phyloP scores from a whole-genome alignment of 2,888 invertebrate genomes.

The Nasonia oneida region DNA sequence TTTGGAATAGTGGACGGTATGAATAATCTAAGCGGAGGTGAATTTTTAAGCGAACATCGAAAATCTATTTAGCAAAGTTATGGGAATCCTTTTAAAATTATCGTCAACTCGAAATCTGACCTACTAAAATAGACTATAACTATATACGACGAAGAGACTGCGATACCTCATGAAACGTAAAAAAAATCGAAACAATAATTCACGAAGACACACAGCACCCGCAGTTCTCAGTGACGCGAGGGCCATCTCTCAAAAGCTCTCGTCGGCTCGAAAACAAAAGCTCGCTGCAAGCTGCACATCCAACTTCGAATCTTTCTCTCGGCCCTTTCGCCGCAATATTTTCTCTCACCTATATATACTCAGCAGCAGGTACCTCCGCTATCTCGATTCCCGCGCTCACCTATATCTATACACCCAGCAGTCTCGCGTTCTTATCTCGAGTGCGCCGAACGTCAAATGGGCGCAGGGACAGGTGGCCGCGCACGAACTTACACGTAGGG shows the following conservation, averaged over 20 bases:
- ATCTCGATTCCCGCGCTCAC: background rate
- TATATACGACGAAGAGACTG: background rate
- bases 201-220: background rate
- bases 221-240: background rate
- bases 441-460: conserved; percentile 1
- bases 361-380: background rate
- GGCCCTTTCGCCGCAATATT: background rate
- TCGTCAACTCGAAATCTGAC: too few relatives aligned
- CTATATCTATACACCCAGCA: background rate
- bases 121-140: too few relatives aligned
- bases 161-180: background rate
- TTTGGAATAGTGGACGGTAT: too few relatives aligned
- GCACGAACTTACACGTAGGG: background rate
- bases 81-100: too few relatives aligned
- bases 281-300: background rate
- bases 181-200: conserved; percentile 25
- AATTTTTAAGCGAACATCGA: too few relatives aligned
- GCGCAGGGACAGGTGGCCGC: background rate
- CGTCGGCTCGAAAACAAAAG: background rate
- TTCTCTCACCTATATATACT: background rate
- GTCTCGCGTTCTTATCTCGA: background rate
- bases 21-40: too few relatives aligned
- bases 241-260: conserved; percentile 23
- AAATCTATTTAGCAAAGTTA: too few relatives aligned
- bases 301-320: background rate